Percentiles rank a stretch among this genome's conserved stretches.
Evolutionary conservation across 2,888 invertebrate genomes (phyloP).

Genomic region (Unio delphinus): DNA sequence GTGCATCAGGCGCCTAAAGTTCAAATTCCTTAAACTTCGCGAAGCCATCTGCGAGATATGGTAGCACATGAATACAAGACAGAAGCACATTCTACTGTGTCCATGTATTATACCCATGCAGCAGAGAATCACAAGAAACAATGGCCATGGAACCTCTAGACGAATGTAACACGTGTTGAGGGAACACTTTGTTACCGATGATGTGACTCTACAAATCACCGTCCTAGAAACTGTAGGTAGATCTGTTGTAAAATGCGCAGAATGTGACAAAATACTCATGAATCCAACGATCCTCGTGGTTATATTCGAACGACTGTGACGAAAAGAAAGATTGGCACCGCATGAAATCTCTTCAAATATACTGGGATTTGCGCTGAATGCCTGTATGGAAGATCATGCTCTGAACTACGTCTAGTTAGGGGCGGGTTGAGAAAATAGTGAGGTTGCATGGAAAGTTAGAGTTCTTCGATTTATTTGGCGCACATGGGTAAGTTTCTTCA

Average conservation of each 20-base stretch:
- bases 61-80: too few species aligned
- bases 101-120: too few species aligned
- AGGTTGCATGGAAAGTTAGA: not conserved
- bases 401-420: slow-evolving; percentile 8
- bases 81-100: too few species aligned
- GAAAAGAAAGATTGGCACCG: not conserved
- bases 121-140: too few species aligned
- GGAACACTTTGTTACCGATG: slow-evolving; percentile 5
- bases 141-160: not conserved
- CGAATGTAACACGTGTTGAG: slow-evolving; percentile 3
- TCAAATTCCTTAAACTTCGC: too few species aligned
- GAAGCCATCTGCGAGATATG: too few species aligned
- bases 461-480: slow-evolving; percentile 6
- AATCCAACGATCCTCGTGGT: not conserved
- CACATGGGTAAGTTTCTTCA: not conserved
- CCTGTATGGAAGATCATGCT: slow-evolving; percentile 8
- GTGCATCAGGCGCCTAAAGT: not conserved
- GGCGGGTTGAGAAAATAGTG: not conserved
- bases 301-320: slow-evolving; percentile 13
- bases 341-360: slow-evolving; percentile 4
- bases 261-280: not conserved
- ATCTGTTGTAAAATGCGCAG: not conserved
- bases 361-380: slow-evolving; percentile 7
- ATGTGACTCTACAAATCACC: not conserved
- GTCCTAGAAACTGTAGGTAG: slow-evolving; percentile 1